phyloP scores from a whole-genome alignment of 2,888 invertebrate species.

The Napeogenes sylphis region DNA sequence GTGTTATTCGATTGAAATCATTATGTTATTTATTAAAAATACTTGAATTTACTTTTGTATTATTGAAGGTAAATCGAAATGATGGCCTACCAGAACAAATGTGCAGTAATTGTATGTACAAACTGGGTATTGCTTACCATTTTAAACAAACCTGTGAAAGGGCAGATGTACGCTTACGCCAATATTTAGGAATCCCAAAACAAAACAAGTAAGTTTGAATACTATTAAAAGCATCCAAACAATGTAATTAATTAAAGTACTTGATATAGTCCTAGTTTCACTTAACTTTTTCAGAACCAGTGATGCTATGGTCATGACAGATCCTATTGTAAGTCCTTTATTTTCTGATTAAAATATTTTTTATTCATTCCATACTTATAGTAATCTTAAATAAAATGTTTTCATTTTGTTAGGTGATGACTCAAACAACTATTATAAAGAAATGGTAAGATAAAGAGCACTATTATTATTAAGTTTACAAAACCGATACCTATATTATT shows the following conservation, averaged over 20 bases:
- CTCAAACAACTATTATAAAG: constrained; percentile 56
- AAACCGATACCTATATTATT: too few relatives aligned
- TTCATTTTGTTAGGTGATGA: constrained; percentile 46
- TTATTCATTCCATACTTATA: background rate
- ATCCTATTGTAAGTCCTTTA: constrained; percentile 56
- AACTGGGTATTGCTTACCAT: constrained; percentile 79
- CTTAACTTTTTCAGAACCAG: constrained; percentile 48
- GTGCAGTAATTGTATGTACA: constrained; percentile 80
- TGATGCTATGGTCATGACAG: constrained; percentile 79
- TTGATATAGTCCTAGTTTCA: background rate
- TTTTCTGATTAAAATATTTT: constrained; percentile 1
- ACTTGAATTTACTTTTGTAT: background rate
- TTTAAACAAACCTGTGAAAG: constrained; percentile 81
- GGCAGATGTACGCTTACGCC: constrained; percentile 76
- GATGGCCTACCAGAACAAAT: constrained; percentile 80
- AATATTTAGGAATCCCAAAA: constrained; percentile 72
- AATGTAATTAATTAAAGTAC: background rate
- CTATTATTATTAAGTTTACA: background rate
- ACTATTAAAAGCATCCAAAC: background rate
- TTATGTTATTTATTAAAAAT: constrained; percentile 3
- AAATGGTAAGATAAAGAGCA: constrained; percentile 50
- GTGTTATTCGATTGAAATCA: constrained; percentile 44
- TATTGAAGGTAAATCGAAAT: constrained; percentile 68
- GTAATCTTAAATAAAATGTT: background rate
- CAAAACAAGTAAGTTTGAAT: constrained; percentile 49